Percentiles rank a stretch among this genome's conserved stretches.
Conservation (phyloP, 1,140 invertebrate genomes). For the Scaptomyza pallida region DNA sequence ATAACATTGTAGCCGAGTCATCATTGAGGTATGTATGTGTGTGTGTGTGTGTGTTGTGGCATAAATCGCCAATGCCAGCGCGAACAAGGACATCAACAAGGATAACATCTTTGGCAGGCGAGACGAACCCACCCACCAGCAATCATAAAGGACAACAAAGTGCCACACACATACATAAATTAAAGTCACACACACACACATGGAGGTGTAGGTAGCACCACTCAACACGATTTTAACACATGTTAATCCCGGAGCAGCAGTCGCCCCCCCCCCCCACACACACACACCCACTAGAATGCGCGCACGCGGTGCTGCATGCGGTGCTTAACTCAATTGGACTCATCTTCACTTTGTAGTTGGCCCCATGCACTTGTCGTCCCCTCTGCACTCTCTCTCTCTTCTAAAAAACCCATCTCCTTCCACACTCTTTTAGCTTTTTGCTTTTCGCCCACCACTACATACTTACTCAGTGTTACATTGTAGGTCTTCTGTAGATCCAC, state of each 20-base stretch:
- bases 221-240: slow-evolving; percentile 79
- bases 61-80: slow-evolving; percentile 50
- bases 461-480: slow-evolving; percentile 96
- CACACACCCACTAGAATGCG: slow-evolving; percentile 23
- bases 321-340: slow-evolving; percentile 74
- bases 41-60: slow-evolving; percentile 28
- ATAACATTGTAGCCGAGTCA: slow-evolving; percentile 44
- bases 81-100: slow-evolving; percentile 23
- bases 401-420: background rate
- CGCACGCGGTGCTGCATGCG: slow-evolving; percentile 25
- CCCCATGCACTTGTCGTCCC: slow-evolving; percentile 53
- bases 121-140: slow-evolving; percentile 44
- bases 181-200: slow-evolving; percentile 48
- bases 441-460: background rate
- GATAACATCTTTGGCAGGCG: slow-evolving; percentile 27
- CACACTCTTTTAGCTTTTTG: too few species aligned
- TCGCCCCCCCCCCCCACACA: slow-evolving; percentile 12
- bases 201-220: slow-evolving; percentile 21
- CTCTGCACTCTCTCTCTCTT: background rate
- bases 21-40: background rate
- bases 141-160: slow-evolving; percentile 83
- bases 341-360: slow-evolving; percentile 37
- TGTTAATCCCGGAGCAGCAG: slow-evolving; percentile 68
- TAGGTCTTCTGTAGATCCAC: slow-evolving; percentile 95
- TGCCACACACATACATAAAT: slow-evolving; percentile 83